These are phyloP conservation scores for Heloderma charlesbogerti DNA, from an alignment of 2,113 vertebrate species.

Conservation along the genomic window DNA sequence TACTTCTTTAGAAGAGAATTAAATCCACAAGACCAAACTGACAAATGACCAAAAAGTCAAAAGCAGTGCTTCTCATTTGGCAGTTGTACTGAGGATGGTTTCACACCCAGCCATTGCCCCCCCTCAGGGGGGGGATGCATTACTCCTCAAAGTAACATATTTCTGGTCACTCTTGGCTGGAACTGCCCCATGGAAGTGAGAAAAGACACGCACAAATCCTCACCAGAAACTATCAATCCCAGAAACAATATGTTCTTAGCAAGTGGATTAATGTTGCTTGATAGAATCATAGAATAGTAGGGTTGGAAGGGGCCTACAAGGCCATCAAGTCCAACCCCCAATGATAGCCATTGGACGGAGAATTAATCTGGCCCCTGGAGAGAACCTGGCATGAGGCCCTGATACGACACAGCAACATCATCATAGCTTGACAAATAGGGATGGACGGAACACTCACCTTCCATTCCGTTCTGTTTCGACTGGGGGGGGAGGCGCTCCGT, in stretches of 20 bases:
- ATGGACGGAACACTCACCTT: too few relatives aligned
- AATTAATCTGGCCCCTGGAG: neutral
- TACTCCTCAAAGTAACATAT: neutral
- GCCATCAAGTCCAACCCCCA: too few relatives aligned
- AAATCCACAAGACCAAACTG: conserved; percentile 1
- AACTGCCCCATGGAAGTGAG: neutral
- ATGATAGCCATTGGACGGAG: neutral
- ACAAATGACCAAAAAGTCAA: neutral
- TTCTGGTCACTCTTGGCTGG: neutral
- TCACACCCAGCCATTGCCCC: too few relatives aligned
- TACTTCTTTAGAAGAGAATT: conserved; percentile 1
- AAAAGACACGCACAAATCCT: neutral
- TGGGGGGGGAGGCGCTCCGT: too few relatives aligned
- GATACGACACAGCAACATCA: neutral
- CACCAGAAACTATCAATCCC: neutral
- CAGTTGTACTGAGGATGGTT: neutral
- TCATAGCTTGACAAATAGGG: too few relatives aligned
- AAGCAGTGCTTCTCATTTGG: neutral
- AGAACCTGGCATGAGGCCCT: neutral
- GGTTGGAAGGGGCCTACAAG: too few relatives aligned
- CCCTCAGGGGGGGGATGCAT: neutral
- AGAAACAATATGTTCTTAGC: neutral
- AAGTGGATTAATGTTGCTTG: neutral
- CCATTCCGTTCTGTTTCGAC: too few relatives aligned
- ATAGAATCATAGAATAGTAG: too few relatives aligned